A percentile compares a stretch with the other conserved stretches of the same genome.
These are phyloP conservation scores for Sarcophilus harrisii DNA, from an alignment of 2,797 vertebrate genomes.

Conservation along the genomic window DNA sequence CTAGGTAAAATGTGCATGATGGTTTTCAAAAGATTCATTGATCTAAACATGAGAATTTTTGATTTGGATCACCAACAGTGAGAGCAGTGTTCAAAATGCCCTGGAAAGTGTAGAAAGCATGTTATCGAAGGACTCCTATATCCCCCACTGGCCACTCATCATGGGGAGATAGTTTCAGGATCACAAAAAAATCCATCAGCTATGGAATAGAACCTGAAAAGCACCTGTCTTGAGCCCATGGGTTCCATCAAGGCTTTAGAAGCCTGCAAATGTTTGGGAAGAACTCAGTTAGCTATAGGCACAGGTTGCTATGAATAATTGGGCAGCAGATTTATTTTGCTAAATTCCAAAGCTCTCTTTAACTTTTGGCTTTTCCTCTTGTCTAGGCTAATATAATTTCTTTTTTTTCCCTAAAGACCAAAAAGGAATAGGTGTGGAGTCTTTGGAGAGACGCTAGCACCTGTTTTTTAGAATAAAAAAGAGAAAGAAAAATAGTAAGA, in stretches of 20 bases:
- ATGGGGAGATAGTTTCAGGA: constrained; percentile 49
- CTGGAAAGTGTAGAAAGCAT: constrained; percentile 51
- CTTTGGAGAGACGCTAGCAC: constrained; percentile 42
- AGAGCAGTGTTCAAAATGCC: constrained; percentile 8
- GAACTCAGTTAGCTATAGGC: constrained; percentile 6
- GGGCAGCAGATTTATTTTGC: constrained; percentile 30
- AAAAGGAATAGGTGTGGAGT: constrained; percentile 16
- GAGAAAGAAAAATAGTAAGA: background rate
- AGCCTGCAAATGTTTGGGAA: background rate
- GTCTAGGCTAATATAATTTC: constrained; percentile 40
- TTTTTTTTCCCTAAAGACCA: background rate
- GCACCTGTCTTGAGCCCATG: constrained; percentile 15
- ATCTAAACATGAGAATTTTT: constrained; percentile 46
- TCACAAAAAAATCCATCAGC: constrained; percentile 52
- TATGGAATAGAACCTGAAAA: constrained; percentile 38
- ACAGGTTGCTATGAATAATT: constrained; percentile 48
- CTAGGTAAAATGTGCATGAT: constrained; percentile 17
- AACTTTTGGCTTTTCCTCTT: constrained; percentile 45
- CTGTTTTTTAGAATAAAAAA: constrained; percentile 43
- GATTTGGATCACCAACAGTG: constrained; percentile 34
- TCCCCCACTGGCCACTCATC: constrained; percentile 37
- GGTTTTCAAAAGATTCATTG: constrained; percentile 51
- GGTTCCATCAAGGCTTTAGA: background rate
- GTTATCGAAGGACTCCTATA: constrained; percentile 55
- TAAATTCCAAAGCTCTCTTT: constrained; percentile 36